These are phyloP conservation scores for Pempheris klunzingeri DNA, from an alignment of 2,797 vertebrate species.

Conservation along the genomic window DNA sequence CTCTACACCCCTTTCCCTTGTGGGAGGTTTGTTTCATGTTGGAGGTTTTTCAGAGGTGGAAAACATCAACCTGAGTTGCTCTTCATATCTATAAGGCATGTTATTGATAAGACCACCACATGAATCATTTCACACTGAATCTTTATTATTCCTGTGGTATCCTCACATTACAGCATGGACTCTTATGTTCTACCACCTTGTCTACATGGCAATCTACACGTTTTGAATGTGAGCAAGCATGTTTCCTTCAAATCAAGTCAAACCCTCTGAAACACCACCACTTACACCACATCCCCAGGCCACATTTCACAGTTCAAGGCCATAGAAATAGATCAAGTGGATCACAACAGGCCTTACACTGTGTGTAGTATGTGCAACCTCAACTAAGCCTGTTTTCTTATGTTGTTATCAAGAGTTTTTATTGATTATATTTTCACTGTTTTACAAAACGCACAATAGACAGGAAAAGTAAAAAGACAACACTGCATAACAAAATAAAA, in stretches of 20 bases:
- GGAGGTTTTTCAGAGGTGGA: not conserved
- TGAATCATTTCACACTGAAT: slow-evolving; percentile 24
- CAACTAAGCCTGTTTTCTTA: too few relatives aligned
- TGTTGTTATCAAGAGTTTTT: too few relatives aligned
- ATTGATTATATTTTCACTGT: too few relatives aligned
- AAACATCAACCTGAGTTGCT: not conserved
- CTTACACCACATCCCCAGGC: slow-evolving; percentile 29
- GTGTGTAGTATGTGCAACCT: not conserved
- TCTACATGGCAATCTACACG: not conserved
- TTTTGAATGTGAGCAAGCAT: slow-evolving; percentile 5
- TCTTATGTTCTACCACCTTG: slow-evolving; percentile 16
- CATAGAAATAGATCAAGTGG: slow-evolving; percentile 33
- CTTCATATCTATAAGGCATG: not conserved
- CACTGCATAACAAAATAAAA: too few relatives aligned
- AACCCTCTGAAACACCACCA: slow-evolving; percentile 6
- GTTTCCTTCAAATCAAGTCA: slow-evolving; percentile 18
- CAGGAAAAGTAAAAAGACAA: too few relatives aligned
- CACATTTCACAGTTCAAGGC: slow-evolving; percentile 75
- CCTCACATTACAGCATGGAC: slow-evolving; percentile 19
- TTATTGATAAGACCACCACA: slow-evolving; percentile 43
- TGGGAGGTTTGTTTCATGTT: not conserved
- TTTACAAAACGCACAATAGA: too few relatives aligned
- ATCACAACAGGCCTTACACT: slow-evolving; percentile 24
- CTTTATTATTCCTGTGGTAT: slow-evolving; percentile 67
- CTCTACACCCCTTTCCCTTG: not conserved